Evolutionary conservation across 2,113 vertebrate species (phyloP).

Genomic region (Hemiscyllium ocellatum): DNA sequence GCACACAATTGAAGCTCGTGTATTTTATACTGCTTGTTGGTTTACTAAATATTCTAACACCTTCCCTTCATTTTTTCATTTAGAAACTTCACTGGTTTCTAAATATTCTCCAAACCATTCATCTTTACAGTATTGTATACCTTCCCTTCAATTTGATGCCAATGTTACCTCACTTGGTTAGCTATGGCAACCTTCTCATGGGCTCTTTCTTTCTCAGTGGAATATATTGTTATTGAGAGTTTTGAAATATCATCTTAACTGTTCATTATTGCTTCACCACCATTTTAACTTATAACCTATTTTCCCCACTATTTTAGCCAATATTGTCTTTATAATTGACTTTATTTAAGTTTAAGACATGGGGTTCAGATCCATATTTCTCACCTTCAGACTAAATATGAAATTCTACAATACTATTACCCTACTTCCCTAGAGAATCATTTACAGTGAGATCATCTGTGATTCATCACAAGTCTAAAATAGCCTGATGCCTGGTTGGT

Average conservation of each 20-base stretch:
- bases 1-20: too few relatives aligned
- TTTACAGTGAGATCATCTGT: background rate
- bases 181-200: background rate
- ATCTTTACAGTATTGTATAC: too few relatives aligned
- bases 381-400: background rate
- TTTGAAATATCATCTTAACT: background rate
- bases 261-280: background rate
- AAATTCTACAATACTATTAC: background rate
- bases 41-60: too few relatives aligned
- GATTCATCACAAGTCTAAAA: background rate
- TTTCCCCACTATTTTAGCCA: background rate
- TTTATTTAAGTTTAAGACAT: background rate
- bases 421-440: background rate
- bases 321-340: background rate
- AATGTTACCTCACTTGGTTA: background rate
- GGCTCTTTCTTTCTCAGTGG: background rate
- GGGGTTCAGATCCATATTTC: background rate
- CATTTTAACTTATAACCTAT: background rate
- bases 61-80: too few relatives aligned
- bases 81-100: too few relatives aligned
- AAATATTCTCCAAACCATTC: too few relatives aligned
- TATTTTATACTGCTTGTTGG: too few relatives aligned
- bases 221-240: background rate
- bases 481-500: background rate
- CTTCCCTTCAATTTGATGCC: background rate